Conservation (phyloP, 2,797 vertebrate genomes). For the Arctocebus calabarensis region DNA sequence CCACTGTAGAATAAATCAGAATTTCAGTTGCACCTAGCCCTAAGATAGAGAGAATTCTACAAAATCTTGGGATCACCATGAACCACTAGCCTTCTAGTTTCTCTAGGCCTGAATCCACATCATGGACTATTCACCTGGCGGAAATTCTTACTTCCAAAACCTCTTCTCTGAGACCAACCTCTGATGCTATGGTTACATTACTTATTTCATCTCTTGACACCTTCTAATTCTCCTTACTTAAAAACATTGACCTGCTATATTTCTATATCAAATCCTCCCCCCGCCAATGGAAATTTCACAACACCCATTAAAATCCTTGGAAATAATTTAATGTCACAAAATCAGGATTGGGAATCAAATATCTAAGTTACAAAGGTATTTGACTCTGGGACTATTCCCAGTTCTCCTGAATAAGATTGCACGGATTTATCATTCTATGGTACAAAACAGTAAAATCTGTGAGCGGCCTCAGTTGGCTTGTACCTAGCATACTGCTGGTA, state of each 20-base stretch:
- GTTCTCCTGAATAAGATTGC: neutral
- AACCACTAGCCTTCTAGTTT: neutral
- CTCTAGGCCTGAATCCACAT: neutral
- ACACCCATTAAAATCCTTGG: constrained; percentile 7
- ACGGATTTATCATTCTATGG: neutral
- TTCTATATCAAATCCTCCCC: neutral
- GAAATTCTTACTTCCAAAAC: neutral
- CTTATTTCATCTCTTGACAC: neutral
- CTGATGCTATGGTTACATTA: neutral
- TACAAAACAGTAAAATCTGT: neutral
- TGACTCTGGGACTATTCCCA: neutral
- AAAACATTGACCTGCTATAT: neutral
- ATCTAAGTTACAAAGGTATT: neutral
- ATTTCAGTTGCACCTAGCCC: neutral
- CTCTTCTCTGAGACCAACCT: neutral
- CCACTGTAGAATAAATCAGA: neutral
- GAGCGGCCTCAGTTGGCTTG: neutral
- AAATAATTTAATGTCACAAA: constrained; percentile 3
- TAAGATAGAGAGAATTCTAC: neutral
- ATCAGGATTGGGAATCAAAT: neutral
- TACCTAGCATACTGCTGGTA: neutral
- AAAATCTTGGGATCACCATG: neutral
- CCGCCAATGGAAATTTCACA: neutral
- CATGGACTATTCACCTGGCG: neutral
- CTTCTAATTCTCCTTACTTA: neutral